Conservation (phyloP, 1,140 invertebrate species). For the Cydia amplana region DNA sequence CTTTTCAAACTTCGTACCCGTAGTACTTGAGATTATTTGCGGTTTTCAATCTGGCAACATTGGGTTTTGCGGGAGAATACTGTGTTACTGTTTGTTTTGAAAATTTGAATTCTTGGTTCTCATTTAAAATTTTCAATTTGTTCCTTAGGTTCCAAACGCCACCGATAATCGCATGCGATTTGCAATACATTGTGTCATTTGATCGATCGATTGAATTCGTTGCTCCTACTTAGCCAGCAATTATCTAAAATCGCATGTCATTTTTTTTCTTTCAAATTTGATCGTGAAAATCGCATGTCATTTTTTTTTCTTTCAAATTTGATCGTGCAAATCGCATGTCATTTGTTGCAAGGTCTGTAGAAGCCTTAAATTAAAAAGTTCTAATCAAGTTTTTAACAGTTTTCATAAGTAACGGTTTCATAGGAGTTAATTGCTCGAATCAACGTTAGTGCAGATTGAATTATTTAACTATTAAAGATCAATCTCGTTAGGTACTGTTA, state of each 20-base stretch:
- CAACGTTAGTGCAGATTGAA: constrained; percentile 34
- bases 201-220: no score
- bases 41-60: background rate
- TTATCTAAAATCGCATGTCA: no score
- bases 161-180: no score
- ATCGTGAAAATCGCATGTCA: no score
- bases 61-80: background rate
- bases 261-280: no score
- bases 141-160: no score
- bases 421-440: constrained; percentile 34
- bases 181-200: no score
- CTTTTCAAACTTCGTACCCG: constrained; percentile 34
- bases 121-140: background rate
- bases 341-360: no score
- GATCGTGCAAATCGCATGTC: no score
- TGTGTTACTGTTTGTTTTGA: background rate
- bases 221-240: no score
- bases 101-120: background rate
- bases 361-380: no score
- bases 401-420: constrained; percentile 38
- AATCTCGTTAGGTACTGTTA: constrained; percentile 5
- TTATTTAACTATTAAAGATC: constrained; percentile 3
- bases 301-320: no score
- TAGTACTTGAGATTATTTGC: background rate
- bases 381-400: constrained; percentile 33